Percentiles rank a stretch among this genome's conserved stretches.
Conservation (phyloP, 2,888 invertebrate species). For the Cheilosia soror region DNA sequence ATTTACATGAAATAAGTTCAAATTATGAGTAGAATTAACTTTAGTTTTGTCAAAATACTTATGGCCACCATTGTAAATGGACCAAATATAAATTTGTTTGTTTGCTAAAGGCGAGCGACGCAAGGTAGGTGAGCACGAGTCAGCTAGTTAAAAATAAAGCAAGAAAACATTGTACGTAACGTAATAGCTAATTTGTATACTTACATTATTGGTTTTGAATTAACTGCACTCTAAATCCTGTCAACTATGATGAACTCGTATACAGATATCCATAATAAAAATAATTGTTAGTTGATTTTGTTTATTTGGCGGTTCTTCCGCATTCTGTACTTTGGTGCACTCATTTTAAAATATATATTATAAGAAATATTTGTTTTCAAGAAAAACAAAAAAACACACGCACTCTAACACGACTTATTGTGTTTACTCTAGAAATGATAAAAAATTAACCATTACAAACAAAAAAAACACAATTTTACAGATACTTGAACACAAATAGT, state of each 20-base stretch:
- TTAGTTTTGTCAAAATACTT: no score
- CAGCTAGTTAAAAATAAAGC: no score
- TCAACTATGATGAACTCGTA: conserved; percentile 51
- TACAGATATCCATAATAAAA: conserved; percentile 56
- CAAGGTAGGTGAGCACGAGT: no score
- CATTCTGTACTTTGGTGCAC: conserved; percentile 22
- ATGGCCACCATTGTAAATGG: no score
- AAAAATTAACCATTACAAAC: conserved; percentile 7
- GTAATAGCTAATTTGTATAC: conserved; percentile 34
- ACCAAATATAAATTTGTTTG: no score
- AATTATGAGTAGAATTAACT: no score
- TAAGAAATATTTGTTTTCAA: background rate
- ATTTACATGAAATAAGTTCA: no score
- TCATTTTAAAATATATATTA: conserved; percentile 14
- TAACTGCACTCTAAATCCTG: conserved; percentile 44
- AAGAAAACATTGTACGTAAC: no score
- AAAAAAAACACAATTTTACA: background rate
- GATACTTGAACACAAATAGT: conserved; percentile 17
- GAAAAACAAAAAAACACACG: background rate
- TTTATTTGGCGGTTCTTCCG: conserved; percentile 24
- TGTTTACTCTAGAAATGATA: conserved; percentile 11
- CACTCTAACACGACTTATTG: conserved; percentile 11
- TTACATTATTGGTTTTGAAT: conserved; percentile 24
- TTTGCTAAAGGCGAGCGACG: no score
- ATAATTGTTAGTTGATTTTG: conserved; percentile 14